Evolutionary conservation across 2,888 invertebrate genomes (phyloP), one percentile per base, ranked within the genome.

Genomic region (Erebia aethiops): DNA sequence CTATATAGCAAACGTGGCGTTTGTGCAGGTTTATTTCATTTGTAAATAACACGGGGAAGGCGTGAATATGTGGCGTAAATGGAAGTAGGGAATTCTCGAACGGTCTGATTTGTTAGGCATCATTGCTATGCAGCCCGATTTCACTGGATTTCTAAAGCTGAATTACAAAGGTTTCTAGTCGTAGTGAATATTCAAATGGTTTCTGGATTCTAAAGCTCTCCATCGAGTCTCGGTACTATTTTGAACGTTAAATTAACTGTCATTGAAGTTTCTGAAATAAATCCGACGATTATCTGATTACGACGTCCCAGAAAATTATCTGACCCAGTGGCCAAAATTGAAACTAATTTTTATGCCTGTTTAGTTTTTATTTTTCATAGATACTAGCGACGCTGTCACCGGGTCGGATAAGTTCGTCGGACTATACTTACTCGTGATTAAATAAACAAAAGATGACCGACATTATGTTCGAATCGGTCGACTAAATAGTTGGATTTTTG

Each of bases 91-190:
- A 73, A 74, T 72, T 73, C 74, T 69, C 71, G 74, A 71, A 69
- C 71, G 67, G 74, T 64, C 72, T 74, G 76, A 76, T 77, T 75
- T 74, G 72, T 72, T 74, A 71, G 72, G 62, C 69, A 72, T 67
- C 73, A 58, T 58, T 67, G 72, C 69, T 72, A 73, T 74, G 73
- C 74, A 72, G 72, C 69, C 69, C 66, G 56, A 71, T 69, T 74
- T 71, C 64, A 26, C 67, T 69, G 26, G 49, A 62, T 69, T 62
- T 35, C 51, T 57, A 41, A 66, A 16, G 43, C 43, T 26, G 57
- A 21, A 54, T 41, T 67, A 58, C 67, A 57, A 67, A 58, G 49
- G 54, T 43, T 18, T 13, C 51, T 56, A 56, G 66, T 26, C 58
- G 21, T 21, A 9, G 11, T 67, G 67, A 67, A 67, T 67, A 67